phyloP scores from a whole-genome alignment of 2,797 vertebrate species.

The Premnoplex brunnescens region DNA sequence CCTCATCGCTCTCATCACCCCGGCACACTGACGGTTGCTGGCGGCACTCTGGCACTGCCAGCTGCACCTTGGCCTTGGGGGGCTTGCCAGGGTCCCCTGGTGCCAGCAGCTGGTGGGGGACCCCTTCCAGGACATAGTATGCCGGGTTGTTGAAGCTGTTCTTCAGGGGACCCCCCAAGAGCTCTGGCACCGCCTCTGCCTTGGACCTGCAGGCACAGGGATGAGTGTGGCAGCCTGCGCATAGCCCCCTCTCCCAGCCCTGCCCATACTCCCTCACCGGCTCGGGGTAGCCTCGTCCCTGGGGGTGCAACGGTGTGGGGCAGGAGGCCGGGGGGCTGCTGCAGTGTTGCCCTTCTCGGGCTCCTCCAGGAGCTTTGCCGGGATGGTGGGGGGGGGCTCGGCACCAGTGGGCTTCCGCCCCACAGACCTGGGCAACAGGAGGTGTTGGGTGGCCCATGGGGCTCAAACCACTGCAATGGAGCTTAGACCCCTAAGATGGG shows the following conservation, averaged over 20 bases:
- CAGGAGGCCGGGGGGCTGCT: conserved; percentile 52
- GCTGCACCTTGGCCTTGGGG: conserved; percentile 82
- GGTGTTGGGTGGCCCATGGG: background rate
- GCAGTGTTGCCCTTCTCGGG: conserved; percentile 75
- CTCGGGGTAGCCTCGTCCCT: conserved; percentile 73
- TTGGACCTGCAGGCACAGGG: conserved; percentile 76
- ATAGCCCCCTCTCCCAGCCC: background rate
- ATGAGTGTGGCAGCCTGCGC: rapidly evolving
- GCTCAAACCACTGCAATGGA: rapidly evolving
- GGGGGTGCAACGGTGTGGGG: conserved; percentile 53
- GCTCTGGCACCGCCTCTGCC: conserved; percentile 77
- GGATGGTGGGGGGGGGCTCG: conserved; percentile 28
- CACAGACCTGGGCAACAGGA: conserved; percentile 33
- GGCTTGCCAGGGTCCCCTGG: conserved; percentile 78
- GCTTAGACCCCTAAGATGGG: background rate
- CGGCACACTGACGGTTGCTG: conserved; percentile 44
- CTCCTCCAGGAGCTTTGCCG: conserved; percentile 86
- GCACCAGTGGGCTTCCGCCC: conserved; percentile 53
- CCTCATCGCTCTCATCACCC: conserved; percentile 81
- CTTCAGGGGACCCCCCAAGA: conserved; percentile 79
- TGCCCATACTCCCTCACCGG: conserved; percentile 62
- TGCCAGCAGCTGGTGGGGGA: conserved; percentile 87
- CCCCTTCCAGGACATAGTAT: conserved; percentile 95
- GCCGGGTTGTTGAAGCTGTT: conserved; percentile 98
- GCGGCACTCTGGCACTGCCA: conserved; percentile 61